A percentile compares a stretch with the other conserved stretches of the same genome.
Evolutionary conservation across 2,888 invertebrate genomes (phyloP).

Genomic region (Cenopis cana): DNA sequence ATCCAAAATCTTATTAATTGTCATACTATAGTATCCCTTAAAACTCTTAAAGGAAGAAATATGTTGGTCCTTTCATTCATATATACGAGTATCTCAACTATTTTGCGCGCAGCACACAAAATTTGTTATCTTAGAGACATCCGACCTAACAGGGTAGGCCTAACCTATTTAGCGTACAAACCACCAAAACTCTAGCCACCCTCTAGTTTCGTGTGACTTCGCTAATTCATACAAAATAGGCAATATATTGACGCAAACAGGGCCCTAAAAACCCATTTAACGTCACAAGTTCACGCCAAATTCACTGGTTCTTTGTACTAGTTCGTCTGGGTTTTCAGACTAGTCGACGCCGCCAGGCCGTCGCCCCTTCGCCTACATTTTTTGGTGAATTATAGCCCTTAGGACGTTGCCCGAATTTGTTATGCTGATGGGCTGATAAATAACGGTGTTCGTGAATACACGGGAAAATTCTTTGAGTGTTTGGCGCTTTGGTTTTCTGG

Average conservation of each 20-base stretch:
- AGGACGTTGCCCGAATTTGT: constrained; percentile 27
- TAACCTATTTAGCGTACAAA: not conserved
- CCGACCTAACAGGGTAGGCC: not conserved
- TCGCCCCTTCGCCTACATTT: constrained; percentile 24
- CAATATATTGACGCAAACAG: not conserved
- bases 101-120: too few relatives aligned
- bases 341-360: constrained; percentile 24
- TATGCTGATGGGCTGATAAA: constrained; percentile 20
- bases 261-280: constrained; percentile 5
- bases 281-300: not conserved
- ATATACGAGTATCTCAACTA: too few relatives aligned
- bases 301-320: not conserved
- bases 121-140: too few relatives aligned
- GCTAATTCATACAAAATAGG: not conserved
- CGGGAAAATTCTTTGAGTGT: not conserved
- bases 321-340: constrained; percentile 37
- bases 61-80: too few relatives aligned
- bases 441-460: constrained; percentile 3
- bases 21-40: too few relatives aligned
- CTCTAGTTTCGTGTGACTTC: not conserved
- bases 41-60: too few relatives aligned
- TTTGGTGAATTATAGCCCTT: constrained; percentile 16
- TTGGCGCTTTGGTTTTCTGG: too few relatives aligned
- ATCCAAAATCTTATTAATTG: too few relatives aligned
- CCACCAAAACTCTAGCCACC: not conserved